These are phyloP conservation scores for Centropus bengalensis DNA, from an alignment of 2,113 vertebrate genomes.

Conservation along the genomic window DNA sequence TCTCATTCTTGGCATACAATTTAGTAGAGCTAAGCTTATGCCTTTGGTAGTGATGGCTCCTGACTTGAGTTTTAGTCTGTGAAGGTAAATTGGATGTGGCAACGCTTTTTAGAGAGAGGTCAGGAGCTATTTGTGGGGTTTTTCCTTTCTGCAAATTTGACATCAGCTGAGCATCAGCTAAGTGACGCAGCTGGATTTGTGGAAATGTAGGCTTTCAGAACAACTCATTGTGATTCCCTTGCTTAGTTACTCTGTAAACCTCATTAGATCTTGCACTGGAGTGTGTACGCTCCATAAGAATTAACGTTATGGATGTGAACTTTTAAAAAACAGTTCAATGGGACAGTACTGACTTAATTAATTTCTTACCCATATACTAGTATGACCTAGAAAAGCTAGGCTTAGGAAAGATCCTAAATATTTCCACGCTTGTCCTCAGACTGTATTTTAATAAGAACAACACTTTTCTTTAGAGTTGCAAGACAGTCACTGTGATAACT, in stretches of 20 bases:
- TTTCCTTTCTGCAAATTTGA: neutral
- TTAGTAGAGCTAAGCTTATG: neutral
- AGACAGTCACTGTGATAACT: neutral
- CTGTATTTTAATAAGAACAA: neutral
- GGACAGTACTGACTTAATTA: neutral
- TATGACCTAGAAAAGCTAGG: neutral
- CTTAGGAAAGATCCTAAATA: neutral
- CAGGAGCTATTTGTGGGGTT: neutral
- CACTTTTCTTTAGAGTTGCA: neutral
- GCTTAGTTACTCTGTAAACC: neutral
- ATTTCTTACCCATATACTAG: neutral
- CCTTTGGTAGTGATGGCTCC: neutral
- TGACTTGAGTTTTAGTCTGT: neutral
- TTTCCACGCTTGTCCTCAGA: neutral
- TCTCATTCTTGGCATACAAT: neutral
- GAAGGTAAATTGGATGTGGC: neutral
- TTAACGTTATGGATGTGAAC: neutral
- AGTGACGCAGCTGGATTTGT: neutral
- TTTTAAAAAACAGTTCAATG: neutral
- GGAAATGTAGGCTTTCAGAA: neutral
- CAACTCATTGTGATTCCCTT: neutral
- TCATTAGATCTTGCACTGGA: neutral
- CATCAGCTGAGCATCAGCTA: neutral
- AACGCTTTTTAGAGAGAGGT: neutral
- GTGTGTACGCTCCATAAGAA: neutral